Evolutionary conservation across 2,113 vertebrate species (phyloP).

Genomic region (Forbesichthys papilliferus): DNA sequence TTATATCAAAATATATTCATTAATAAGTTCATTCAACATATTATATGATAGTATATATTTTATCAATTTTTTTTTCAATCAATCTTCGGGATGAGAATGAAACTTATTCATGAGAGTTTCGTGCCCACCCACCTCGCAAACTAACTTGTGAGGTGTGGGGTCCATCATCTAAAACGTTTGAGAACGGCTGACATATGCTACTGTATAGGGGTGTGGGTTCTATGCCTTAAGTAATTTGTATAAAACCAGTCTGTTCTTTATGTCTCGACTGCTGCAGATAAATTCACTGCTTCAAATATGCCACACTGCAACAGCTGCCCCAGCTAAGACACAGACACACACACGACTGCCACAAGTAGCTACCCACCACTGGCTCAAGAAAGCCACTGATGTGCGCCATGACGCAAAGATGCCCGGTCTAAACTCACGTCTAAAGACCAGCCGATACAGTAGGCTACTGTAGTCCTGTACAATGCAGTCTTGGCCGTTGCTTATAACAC

Average conservation of each 20-base stretch:
- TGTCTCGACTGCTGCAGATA: too few species aligned
- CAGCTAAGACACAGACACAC: neutral
- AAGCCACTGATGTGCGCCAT: conserved; percentile 41
- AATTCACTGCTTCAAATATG: conserved; percentile 37
- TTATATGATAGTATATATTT: too few species aligned
- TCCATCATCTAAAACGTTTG: too few species aligned
- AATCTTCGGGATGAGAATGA: too few species aligned
- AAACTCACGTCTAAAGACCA: conserved; percentile 3
- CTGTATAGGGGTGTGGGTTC: neutral
- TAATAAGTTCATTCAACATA: too few species aligned
- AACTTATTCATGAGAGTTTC: too few species aligned
- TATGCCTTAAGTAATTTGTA: neutral
- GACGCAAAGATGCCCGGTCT: conserved; percentile 46
- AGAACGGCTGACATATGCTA: neutral
- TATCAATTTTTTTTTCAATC: neutral
- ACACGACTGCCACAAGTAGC: conserved; percentile 23
- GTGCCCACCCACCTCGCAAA: too few species aligned
- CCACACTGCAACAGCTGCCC: conserved; percentile 50
- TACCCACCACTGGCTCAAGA: conserved; percentile 26
- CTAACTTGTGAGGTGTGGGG: too few species aligned
- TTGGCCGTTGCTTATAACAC: neutral
- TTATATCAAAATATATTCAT: too few species aligned
- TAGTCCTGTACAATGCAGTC: neutral
- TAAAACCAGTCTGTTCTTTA: too few species aligned
- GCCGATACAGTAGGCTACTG: neutral